A percentile compares a stretch with the other conserved stretches of the same genome.
Evolutionary conservation across 2,888 invertebrate genomes (phyloP).

Genomic region (Sicus ferrugineus): DNA sequence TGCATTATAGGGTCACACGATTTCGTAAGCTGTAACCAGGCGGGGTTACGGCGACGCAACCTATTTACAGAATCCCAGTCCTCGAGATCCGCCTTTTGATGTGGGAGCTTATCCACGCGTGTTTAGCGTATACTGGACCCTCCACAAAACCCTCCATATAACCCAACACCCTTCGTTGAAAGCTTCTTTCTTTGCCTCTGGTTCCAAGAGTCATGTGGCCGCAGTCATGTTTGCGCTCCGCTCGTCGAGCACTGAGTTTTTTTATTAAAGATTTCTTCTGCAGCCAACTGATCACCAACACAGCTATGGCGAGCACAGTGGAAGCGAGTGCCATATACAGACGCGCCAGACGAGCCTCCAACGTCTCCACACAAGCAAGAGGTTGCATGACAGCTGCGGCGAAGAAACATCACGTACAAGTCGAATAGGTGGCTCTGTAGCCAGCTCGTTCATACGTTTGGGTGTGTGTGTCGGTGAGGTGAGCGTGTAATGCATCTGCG

Average conservation of each 20-base stretch:
- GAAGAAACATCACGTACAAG: conserved; percentile 19
- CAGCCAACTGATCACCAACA: conserved; percentile 28
- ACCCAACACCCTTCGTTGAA: no score
- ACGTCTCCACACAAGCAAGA: conserved; percentile 40
- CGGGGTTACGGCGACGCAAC: no score
- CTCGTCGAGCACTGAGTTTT: not conserved
- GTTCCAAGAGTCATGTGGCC: conserved; percentile 29
- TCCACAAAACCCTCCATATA: no score
- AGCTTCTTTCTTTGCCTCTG: not conserved
- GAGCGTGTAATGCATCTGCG: no score
- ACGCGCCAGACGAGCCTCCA: conserved; percentile 54
- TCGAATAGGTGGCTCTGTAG: conserved; percentile 3
- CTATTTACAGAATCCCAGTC: no score
- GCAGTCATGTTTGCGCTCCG: conserved; percentile 21
- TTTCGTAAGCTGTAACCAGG: no score
- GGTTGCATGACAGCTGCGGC: conserved; percentile 41
- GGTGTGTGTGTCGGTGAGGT: not conserved
- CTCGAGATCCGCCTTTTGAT: no score
- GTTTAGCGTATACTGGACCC: no score
- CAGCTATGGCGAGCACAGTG: not conserved
- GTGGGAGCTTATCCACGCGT: no score
- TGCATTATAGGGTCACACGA: no score
- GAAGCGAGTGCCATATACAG: conserved; percentile 46
- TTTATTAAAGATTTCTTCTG: conserved; percentile 11
- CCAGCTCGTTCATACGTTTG: not conserved